Conservation (phyloP, 1,140 invertebrate species). For the Stegodyphus dumicola region DNA sequence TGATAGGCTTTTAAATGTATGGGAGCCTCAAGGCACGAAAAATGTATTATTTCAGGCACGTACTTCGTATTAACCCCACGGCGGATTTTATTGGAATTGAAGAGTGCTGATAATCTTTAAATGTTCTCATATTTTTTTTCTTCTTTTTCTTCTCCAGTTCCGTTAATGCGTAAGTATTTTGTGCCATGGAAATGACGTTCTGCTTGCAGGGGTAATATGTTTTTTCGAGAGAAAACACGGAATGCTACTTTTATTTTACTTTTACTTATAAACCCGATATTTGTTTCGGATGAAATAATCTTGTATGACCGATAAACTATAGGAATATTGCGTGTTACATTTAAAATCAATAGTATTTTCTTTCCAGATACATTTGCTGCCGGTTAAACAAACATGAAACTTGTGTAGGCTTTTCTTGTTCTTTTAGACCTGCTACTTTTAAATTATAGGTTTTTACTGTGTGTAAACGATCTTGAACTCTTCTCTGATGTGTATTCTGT, state of each 20-base stretch:
- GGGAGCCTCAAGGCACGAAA: conserved; percentile 24
- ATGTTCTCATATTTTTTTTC: conserved; percentile 30
- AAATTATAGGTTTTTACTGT: not conserved
- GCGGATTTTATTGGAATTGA: conserved; percentile 51
- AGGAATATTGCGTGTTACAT: not conserved
- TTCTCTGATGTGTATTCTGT: no score
- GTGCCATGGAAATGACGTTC: conserved; percentile 6
- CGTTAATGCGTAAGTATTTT: conserved; percentile 26
- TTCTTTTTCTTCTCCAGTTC: conserved; percentile 1
- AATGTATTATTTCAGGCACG: conserved; percentile 59
- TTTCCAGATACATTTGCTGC: no score
- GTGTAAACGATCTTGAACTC: not conserved
- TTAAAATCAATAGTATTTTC: not conserved
- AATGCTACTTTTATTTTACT: not conserved
- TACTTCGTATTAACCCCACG: conserved; percentile 52
- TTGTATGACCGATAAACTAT: no score
- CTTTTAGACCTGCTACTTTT: not conserved
- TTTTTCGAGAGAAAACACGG: not conserved
- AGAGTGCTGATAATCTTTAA: conserved; percentile 55
- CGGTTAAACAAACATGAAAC: no score
- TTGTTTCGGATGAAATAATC: not conserved
- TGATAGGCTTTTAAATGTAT: conserved; percentile 59
- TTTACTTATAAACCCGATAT: not conserved
- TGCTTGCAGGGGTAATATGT: not conserved
- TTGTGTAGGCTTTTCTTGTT: no score